A percentile compares a stretch with the other conserved stretches of the same genome.
phyloP scores from a whole-genome alignment of 2,797 vertebrate species.

The Florisuga fusca region DNA sequence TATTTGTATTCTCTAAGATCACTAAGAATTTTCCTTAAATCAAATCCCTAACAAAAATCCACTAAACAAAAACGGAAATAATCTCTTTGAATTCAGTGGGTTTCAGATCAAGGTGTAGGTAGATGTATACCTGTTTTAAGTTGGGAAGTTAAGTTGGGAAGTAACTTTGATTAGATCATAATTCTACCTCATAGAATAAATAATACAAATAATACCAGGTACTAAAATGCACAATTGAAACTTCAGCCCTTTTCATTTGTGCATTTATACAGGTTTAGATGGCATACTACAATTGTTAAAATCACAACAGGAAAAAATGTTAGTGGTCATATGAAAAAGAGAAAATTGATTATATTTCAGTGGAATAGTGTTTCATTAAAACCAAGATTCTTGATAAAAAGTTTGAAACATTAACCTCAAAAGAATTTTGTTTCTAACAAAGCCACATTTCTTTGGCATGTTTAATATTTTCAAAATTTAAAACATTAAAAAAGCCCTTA shows the following conservation, averaged over 20 bases:
- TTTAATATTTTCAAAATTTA: not conserved
- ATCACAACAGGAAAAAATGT: not conserved
- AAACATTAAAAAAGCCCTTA: not conserved
- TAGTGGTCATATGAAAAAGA: not conserved
- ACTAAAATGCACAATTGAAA: not conserved
- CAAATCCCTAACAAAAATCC: not conserved
- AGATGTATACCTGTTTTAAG: not conserved
- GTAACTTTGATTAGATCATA: not conserved
- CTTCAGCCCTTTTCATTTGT: not conserved
- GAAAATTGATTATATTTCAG: not conserved
- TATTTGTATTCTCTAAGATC: not conserved
- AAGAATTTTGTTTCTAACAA: not conserved
- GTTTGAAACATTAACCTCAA: not conserved
- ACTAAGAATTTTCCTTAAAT: not conserved
- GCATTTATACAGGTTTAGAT: not conserved
- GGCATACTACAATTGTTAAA: not conserved
- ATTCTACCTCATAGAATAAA: not conserved
- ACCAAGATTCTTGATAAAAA: not conserved
- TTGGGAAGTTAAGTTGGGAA: not conserved
- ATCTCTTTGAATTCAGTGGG: not conserved
- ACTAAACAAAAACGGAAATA: rapidly evolving
- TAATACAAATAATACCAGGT: not conserved
- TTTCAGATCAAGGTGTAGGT: not conserved
- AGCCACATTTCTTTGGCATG: not conserved
- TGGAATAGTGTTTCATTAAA: not conserved